Evolutionary conservation across 2,797 vertebrate species (phyloP).

Genomic region (Argentina silus): DNA sequence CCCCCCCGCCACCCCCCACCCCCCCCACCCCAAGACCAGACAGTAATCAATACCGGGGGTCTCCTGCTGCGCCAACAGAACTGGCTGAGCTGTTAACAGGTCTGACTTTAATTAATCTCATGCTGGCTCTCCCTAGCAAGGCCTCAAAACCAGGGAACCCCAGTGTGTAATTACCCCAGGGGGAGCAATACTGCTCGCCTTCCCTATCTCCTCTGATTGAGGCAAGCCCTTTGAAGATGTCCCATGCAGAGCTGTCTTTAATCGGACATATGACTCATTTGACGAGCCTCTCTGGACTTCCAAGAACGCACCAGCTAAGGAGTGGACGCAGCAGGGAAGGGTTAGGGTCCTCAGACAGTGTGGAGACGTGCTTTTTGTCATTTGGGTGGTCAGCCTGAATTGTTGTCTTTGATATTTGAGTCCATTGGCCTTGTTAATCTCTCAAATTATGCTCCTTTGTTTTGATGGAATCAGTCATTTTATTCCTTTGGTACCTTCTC

Average conservation of each 20-base stretch:
- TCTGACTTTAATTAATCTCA: conserved; percentile 69
- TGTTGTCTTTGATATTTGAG: too few species aligned
- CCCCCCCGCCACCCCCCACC: too few species aligned
- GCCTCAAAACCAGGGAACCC: conserved; percentile 57
- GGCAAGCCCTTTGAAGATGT: conserved; percentile 68
- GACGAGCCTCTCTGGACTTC: conserved; percentile 66
- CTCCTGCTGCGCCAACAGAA: conserved; percentile 66
- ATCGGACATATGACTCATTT: conserved; percentile 76
- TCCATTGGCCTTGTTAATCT: too few species aligned
- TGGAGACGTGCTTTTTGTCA: background rate
- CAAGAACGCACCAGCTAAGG: conserved; percentile 59
- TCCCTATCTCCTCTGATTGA: conserved; percentile 55
- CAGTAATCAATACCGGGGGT: conserved; percentile 50
- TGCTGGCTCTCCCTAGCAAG: conserved; percentile 56
- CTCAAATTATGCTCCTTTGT: too few species aligned
- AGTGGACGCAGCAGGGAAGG: conserved; percentile 59
- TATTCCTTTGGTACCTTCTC: too few species aligned
- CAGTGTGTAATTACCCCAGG: conserved; percentile 74
- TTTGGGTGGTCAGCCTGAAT: too few species aligned
- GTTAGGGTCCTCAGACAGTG: conserved; percentile 34
- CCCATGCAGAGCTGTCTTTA: conserved; percentile 69
- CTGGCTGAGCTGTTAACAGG: conserved; percentile 71
- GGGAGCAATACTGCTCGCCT: conserved; percentile 61
- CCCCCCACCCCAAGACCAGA: conserved; percentile 50
- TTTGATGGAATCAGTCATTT: too few species aligned